Conservation (phyloP, 2,113 vertebrate species). For the Trichomycterus rosablanca region DNA sequence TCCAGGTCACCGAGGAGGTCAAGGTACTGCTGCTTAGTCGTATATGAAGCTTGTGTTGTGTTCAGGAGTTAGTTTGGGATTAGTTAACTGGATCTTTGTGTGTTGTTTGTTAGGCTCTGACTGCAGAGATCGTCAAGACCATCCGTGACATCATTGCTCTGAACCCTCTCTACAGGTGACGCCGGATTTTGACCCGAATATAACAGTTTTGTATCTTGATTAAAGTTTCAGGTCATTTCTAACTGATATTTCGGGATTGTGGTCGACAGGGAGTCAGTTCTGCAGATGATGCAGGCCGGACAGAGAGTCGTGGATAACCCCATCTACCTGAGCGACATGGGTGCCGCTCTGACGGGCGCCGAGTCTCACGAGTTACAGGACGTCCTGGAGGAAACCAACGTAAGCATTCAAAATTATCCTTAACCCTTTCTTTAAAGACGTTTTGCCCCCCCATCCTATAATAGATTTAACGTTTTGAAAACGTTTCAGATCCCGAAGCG, state of each 20-base stretch:
- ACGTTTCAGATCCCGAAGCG: constrained; percentile 90
- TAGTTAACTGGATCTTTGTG: not conserved
- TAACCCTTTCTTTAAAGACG: no score
- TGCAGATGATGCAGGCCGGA: constrained; percentile 99
- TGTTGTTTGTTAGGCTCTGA: constrained; percentile 90
- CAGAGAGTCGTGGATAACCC: constrained; percentile 96
- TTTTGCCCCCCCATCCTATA: no score
- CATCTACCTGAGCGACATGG: constrained; percentile 98
- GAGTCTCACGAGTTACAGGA: constrained; percentile 94
- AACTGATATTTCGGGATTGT: no score
- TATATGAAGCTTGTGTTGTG: not conserved
- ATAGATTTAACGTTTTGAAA: no score
- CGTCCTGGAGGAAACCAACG: constrained; percentile 88
- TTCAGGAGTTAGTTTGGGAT: not conserved
- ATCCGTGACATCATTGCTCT: constrained; percentile 96
- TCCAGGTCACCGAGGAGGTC: constrained; percentile 92
- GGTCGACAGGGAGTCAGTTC: constrained; percentile 87
- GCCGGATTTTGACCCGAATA: no score
- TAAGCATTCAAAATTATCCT: constrained; percentile 59
- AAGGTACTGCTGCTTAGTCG: constrained; percentile 77
- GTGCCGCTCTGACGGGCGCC: constrained; percentile 88
- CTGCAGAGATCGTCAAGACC: constrained; percentile 97
- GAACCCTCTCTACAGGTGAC: constrained; percentile 91
- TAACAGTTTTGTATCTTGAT: not conserved
- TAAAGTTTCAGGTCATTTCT: no score